Base-by-base conservation (phyloP, 2,113 vertebrate species). In the Lasiurus borealis region DNA sequence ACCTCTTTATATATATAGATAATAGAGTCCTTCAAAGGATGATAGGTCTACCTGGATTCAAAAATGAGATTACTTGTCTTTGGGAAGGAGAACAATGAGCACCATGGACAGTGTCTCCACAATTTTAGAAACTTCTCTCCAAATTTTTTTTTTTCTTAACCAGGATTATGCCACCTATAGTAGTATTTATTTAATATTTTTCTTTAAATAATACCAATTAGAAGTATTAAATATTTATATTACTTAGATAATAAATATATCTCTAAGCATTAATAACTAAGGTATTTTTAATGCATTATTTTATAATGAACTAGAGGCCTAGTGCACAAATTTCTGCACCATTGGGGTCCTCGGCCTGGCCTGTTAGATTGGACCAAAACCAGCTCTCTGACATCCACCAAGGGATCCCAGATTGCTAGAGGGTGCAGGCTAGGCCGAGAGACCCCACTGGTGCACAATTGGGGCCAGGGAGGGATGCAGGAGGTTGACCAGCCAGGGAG, bases 41-140 rank as follows among this genome's bases (percentile, higher is more conserved):
- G 9, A 48, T 62, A 54, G 2, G 0, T 75, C 19, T 88, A 69
- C 16, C 46, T 72, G 44, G 36, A 36, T 50, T 91, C 80, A 62
- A 40, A 72, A 72, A 86, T 36, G 27, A 4, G 10, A 73, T 59
- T 31, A 76, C 5, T 16, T 54, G 29, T 86, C 29, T 86, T 75
- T 89, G 44, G 86, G 62, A 80, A 96, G 71, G 23, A 72, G 21
- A 23, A 50, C 23, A 34, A 34, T 36, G 54, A 83, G 29, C 48
- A 62, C 89, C n/a, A 75, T 80, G 71, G 54, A 84, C 85, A 78
- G 31, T 71, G 57, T 90, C 25, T 83, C 71, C 2, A 16, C 52
- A 68, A 88, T 77, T 93, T 93, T n/a, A 72, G 77, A 83, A 57
- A 81, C 81, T 86, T 88, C 10, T 88, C 16, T 44, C 46, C 25